These are phyloP conservation scores for Tethea ocularis DNA, from an alignment of 2,888 invertebrate species.

Conservation along the genomic window DNA sequence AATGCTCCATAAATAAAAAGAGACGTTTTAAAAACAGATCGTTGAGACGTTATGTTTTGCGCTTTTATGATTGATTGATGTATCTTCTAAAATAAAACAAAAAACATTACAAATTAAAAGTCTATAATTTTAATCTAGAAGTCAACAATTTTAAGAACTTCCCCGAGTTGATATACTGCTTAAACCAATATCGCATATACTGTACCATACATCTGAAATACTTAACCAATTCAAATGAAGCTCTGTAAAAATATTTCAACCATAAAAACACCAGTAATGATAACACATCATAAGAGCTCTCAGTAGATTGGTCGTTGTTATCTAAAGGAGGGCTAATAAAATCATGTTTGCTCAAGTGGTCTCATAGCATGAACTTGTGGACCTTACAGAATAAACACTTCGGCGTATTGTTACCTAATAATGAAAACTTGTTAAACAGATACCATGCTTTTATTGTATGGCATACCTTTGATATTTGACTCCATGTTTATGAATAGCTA, in stretches of 20 bases:
- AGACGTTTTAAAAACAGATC: no score
- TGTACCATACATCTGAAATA: background rate
- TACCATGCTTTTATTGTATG: background rate
- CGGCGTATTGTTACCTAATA: constrained; percentile 22
- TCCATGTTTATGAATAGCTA: background rate
- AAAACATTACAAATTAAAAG: no score
- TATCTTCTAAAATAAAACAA: no score
- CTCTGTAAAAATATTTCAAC: background rate
- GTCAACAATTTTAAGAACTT: no score
- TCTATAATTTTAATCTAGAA: no score
- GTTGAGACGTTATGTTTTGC: no score
- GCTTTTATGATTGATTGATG: no score
- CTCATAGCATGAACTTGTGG: constrained; percentile 31
- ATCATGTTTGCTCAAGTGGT: constrained; percentile 55
- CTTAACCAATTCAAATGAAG: background rate
- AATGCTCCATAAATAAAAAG: no score
- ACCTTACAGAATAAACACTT: constrained; percentile 10
- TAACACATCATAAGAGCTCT: constrained; percentile 23
- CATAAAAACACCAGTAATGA: background rate
- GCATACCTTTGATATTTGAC: constrained; percentile 6
- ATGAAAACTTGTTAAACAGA: constrained; percentile 12
- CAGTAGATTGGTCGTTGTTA: constrained; percentile 29
- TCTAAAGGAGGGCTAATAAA: constrained; percentile 58
- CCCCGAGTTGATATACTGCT: background rate
- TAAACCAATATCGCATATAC: background rate